phyloP scores from a whole-genome alignment of 2,797 vertebrate species.

The Pachyuromys duprasi region DNA sequence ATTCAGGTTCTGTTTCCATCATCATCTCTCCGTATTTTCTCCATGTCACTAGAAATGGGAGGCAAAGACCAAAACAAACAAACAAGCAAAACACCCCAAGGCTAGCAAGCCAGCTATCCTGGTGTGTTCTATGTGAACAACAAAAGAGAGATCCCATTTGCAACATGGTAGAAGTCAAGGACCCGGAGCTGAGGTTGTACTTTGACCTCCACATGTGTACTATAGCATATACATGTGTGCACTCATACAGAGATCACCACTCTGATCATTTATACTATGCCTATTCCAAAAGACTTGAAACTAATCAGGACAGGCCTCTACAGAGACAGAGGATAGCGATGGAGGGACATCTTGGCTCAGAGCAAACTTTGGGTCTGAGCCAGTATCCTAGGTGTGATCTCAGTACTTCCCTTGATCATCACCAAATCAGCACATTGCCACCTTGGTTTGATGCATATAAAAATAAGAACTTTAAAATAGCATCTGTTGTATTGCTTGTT shows the following conservation, averaged over 20 bases:
- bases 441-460: slow-evolving; percentile 55
- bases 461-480: slow-evolving; percentile 62
- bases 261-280: neutral
- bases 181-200: neutral
- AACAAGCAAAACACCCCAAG: neutral
- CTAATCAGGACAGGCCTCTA: neutral
- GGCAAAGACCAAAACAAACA: neutral
- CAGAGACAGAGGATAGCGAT: neutral
- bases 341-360: neutral
- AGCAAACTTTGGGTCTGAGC: neutral
- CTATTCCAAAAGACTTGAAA: neutral
- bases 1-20: neutral
- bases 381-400: neutral
- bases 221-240: neutral
- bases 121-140: neutral
- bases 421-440: neutral
- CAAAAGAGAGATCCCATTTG: neutral
- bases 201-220: neutral
- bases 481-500: neutral
- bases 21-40: neutral
- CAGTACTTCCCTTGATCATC: neutral
- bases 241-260: no score
- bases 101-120: neutral
- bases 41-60: neutral
- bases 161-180: neutral